Evolutionary conservation across 2,797 vertebrate species (phyloP).

Genomic region (Melanotaenia parkinsoni): DNA sequence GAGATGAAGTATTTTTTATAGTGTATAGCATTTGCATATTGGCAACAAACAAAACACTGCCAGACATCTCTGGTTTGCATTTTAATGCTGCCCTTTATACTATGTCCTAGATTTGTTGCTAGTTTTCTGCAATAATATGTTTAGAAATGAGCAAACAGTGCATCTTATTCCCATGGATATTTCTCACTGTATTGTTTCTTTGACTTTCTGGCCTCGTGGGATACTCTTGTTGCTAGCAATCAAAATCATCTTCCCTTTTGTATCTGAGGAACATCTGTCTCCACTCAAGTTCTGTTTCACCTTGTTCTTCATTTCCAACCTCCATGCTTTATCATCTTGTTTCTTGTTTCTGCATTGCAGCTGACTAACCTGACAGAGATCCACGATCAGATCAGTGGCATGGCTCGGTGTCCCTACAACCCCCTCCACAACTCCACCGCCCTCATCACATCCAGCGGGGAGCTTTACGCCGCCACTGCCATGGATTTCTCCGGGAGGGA

Average conservation of each 20-base stretch:
- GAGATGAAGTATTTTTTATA: constrained; percentile 52
- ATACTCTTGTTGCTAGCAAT: constrained; percentile 19
- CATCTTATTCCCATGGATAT: constrained; percentile 12
- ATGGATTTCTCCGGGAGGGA: constrained; percentile 98
- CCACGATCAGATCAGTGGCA: constrained; percentile 97
- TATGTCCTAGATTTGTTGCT: constrained; percentile 37
- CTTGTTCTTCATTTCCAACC: constrained; percentile 2
- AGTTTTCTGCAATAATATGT: constrained; percentile 33
- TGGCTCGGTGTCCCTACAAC: constrained; percentile 97
- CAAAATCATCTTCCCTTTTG: constrained; percentile 7
- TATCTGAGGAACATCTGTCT: neutral
- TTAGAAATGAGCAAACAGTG: constrained; percentile 32
- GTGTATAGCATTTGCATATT: constrained; percentile 65
- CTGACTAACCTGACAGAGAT: constrained; percentile 93
- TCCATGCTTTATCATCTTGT: neutral
- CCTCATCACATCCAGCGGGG: constrained; percentile 92
- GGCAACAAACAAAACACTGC: constrained; percentile 64
- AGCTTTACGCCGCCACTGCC: constrained; percentile 95
- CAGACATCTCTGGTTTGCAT: constrained; percentile 59
- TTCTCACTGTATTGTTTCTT: constrained; percentile 24
- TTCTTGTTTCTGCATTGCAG: constrained; percentile 68
- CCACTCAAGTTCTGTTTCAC: constrained; percentile 7
- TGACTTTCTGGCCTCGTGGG: neutral
- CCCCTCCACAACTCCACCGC: constrained; percentile 97
- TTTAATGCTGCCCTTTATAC: constrained; percentile 67